These are phyloP conservation scores for Colossoma macropomum DNA, from an alignment of 2,113 vertebrate species.

Conservation along the genomic window DNA sequence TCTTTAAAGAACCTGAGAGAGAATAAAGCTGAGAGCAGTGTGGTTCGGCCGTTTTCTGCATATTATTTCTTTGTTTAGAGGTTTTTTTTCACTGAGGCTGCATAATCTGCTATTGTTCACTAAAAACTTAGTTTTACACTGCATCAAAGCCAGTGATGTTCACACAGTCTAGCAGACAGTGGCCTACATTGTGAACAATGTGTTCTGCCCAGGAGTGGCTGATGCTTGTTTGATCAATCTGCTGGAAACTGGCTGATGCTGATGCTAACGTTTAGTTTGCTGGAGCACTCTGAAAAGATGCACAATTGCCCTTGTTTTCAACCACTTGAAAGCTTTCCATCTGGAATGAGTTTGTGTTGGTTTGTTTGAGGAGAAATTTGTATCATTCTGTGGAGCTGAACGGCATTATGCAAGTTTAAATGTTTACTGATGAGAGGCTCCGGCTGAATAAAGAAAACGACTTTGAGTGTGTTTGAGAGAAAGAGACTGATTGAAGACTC, in stretches of 20 bases:
- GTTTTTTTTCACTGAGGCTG: background rate
- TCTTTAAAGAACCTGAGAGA: too few species aligned
- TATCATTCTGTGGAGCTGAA: background rate
- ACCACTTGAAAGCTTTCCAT: slow-evolving; percentile 7
- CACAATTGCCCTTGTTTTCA: slow-evolving; percentile 25
- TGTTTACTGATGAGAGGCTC: background rate
- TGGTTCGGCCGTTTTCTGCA: background rate
- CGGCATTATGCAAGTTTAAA: background rate
- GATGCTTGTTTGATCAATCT: slow-evolving; percentile 13
- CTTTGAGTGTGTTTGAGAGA: background rate
- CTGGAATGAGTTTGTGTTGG: background rate
- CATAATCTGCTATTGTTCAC: background rate
- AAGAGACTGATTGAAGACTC: background rate
- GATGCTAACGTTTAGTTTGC: slow-evolving; percentile 10
- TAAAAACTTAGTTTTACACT: background rate
- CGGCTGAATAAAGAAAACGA: background rate
- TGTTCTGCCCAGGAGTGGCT: background rate
- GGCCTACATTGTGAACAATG: slow-evolving; percentile 1
- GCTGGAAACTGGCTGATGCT: slow-evolving; percentile 6
- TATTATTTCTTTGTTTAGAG: background rate
- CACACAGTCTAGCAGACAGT: background rate
- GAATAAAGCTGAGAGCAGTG: background rate
- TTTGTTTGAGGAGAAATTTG: background rate
- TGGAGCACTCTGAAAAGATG: slow-evolving; percentile 1
- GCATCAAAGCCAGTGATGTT: slow-evolving; percentile 1